Percentiles rank a stretch among this genome's conserved stretches.
Evolutionary conservation across 2,797 vertebrate species (phyloP).

Genomic region (Acanthiza pusilla): DNA sequence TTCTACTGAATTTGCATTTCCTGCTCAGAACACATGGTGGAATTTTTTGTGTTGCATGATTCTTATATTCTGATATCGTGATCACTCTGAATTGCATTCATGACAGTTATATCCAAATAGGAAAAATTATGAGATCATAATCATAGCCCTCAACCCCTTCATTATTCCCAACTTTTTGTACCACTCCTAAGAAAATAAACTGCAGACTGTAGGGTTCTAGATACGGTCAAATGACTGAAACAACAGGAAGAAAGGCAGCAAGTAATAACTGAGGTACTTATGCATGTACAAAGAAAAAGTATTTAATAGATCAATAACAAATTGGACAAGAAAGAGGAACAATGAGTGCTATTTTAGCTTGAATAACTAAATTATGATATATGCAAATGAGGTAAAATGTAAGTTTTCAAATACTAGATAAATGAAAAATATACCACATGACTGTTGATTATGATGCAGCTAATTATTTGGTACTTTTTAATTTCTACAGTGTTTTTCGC

Average conservation of each 20-base stretch:
- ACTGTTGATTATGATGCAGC: not conserved
- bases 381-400: not conserved
- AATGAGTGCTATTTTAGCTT: not conserved
- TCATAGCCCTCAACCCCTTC: not conserved
- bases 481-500: not conserved
- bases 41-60: not conserved
- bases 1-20: not conserved
- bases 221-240: not conserved
- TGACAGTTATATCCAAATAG: not conserved
- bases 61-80: not conserved
- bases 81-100: not conserved
- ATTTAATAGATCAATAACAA: not conserved
- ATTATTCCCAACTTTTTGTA: not conserved
- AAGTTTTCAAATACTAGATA: not conserved
- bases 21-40: not conserved
- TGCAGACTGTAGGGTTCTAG: not conserved
- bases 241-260: not conserved
- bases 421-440: not conserved
- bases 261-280: not conserved
- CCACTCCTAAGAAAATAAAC: not conserved
- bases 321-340: not conserved
- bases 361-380: not conserved
- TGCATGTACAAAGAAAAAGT: fast-evolving
- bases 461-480: not conserved
- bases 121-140: not conserved